Percentiles rank a stretch among this genome's conserved stretches.
These are phyloP conservation scores for Xylota segnis DNA, from an alignment of 2,888 invertebrate species.

Conservation along the genomic window DNA sequence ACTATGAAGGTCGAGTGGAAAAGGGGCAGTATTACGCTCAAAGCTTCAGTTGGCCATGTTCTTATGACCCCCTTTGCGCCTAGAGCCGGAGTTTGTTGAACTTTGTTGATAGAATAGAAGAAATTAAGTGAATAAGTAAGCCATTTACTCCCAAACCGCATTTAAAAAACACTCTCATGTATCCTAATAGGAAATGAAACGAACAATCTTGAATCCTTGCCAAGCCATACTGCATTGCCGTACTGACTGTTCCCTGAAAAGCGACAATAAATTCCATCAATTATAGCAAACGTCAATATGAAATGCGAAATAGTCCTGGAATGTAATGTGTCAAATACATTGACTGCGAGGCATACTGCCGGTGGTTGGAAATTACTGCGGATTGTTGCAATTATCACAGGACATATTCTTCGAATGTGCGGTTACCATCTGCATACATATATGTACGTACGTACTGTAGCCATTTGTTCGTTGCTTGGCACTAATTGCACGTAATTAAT, in stretches of 20 bases:
- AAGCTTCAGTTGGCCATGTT: too few species aligned
- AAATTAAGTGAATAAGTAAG: too few species aligned
- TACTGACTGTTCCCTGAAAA: not conserved
- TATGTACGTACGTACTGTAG: conserved; percentile 22
- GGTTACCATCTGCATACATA: conserved; percentile 8
- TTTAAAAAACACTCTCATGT: too few species aligned
- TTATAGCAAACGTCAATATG: conserved; percentile 19
- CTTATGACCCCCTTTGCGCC: too few species aligned
- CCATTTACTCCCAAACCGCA: too few species aligned
- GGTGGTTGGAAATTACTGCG: conserved; percentile 35
- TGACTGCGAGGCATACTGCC: conserved; percentile 4
- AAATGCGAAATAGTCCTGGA: conserved; percentile 38
- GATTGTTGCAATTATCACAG: conserved; percentile 48
- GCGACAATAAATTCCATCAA: conserved; percentile 16
- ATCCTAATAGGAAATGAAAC: too few species aligned
- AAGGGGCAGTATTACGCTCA: too few species aligned
- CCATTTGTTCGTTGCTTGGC: conserved; percentile 31
- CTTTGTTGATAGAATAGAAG: too few species aligned
- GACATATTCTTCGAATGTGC: conserved; percentile 50
- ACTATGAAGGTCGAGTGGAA: too few species aligned
- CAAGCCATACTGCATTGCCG: not conserved
- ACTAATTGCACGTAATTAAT: conserved; percentile 61
- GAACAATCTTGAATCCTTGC: too few species aligned
- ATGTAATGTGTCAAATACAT: conserved; percentile 23
- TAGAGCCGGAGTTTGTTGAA: too few species aligned